Evolutionary conservation across 1,140 invertebrate species (phyloP).

Genomic region (Trypoxylus dichotomus): DNA sequence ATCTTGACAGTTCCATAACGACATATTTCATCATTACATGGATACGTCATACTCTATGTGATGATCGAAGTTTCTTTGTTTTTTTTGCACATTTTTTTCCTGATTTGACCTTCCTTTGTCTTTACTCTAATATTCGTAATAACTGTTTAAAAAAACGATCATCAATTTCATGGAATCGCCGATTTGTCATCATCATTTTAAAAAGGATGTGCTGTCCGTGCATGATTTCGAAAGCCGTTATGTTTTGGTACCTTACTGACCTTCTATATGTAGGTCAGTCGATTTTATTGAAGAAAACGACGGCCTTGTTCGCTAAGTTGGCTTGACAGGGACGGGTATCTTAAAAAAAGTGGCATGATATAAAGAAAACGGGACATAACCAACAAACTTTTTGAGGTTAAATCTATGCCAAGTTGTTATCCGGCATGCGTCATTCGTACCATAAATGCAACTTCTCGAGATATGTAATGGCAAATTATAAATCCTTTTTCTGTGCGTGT

Average conservation of each 20-base stretch:
- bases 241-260: conserved; percentile 31
- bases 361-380: conserved; percentile 13
- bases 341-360: not conserved
- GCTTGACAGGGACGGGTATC: not conserved
- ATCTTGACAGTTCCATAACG: conserved; percentile 29
- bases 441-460: not conserved
- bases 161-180: not conserved
- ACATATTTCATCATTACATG: conserved; percentile 27
- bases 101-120: conserved; percentile 15
- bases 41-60: not conserved
- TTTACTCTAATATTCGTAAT: not conserved
- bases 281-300: conserved; percentile 31
- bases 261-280: conserved; percentile 36
- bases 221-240: conserved; percentile 28
- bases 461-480: not conserved
- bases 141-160: not conserved
- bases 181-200: conserved; percentile 16
- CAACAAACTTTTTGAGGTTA: not conserved
- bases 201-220: conserved; percentile 23
- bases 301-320: conserved; percentile 20
- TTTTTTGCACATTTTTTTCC: not conserved
- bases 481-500: not conserved
- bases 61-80: conserved; percentile 27
- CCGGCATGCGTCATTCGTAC: not conserved
- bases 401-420: not conserved